A percentile compares a stretch with the other conserved stretches of the same genome.
These are phyloP conservation scores for Setophaga kirtlandii DNA, from an alignment of 2,113 vertebrate species.

Conservation along the genomic window DNA sequence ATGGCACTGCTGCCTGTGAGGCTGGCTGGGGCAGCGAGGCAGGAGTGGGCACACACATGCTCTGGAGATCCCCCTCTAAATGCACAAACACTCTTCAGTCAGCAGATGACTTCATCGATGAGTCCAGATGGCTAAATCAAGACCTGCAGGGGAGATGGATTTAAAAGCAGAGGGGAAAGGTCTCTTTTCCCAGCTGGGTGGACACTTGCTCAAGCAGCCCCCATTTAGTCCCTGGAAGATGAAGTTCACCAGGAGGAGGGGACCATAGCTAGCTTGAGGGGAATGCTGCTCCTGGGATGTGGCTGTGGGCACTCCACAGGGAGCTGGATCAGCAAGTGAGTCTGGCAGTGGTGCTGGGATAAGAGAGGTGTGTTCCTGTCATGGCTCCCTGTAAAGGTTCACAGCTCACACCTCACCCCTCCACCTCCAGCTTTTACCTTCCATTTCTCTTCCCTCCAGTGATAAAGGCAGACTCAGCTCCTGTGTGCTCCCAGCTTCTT, in stretches of 20 bases:
- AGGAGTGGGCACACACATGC: rapidly evolving
- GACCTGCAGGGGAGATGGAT: neutral
- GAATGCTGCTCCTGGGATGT: neutral
- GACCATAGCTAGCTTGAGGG: neutral
- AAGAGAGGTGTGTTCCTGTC: neutral
- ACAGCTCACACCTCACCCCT: neutral
- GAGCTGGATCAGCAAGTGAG: neutral
- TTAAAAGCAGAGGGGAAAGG: neutral
- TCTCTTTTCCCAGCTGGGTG: neutral
- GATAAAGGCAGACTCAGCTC: neutral
- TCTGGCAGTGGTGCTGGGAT: neutral
- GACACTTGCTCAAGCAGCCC: neutral
- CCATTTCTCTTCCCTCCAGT: neutral
- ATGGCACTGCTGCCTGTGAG: neutral
- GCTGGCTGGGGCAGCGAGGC: neutral
- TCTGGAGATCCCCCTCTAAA: neutral
- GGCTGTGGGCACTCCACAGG: neutral
- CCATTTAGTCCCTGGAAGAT: neutral
- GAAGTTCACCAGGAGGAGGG: neutral
- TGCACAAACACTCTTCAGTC: neutral
- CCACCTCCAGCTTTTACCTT: neutral
- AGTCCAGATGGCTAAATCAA: rapidly evolving
- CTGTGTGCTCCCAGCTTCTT: neutral
- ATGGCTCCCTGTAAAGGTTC: neutral
- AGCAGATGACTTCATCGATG: neutral